phyloP scores from a whole-genome alignment of 2,113 vertebrate species.

The Bucco capensis region DNA sequence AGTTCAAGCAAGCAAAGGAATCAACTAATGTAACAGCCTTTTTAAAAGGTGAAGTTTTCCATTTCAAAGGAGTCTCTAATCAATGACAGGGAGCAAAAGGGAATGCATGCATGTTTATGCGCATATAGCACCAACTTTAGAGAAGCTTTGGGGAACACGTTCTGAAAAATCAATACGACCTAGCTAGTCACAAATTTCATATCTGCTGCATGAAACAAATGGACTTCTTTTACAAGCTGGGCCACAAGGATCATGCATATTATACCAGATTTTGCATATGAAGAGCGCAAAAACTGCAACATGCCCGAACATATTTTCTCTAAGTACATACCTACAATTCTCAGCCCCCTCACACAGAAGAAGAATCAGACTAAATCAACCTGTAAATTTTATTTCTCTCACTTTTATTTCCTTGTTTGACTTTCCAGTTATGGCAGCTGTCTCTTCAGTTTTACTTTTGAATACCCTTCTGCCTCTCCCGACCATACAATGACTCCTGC shows the following conservation, averaged over 20 bases:
- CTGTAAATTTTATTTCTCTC: background rate
- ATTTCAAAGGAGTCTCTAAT: constrained; percentile 58
- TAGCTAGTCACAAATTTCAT: constrained; percentile 31
- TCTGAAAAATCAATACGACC: constrained; percentile 55
- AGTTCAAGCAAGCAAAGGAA: constrained; percentile 59
- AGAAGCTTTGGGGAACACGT: constrained; percentile 34
- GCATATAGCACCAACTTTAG: constrained; percentile 4
- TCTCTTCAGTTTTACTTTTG: background rate
- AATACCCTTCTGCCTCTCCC: background rate
- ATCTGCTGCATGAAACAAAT: constrained; percentile 47
- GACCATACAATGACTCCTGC: background rate
- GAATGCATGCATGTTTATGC: constrained; percentile 47
- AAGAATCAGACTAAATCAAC: background rate
- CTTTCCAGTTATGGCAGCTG: background rate
- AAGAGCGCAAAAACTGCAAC: background rate
- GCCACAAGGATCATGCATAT: background rate
- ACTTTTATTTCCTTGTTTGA: background rate
- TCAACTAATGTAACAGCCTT: constrained; percentile 58
- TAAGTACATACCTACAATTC: background rate
- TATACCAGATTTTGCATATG: background rate
- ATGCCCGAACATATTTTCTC: background rate
- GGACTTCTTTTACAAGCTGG: constrained; percentile 7
- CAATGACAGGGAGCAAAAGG: constrained; percentile 57
- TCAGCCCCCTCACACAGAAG: background rate
- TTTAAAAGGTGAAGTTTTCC: constrained; percentile 65